phyloP scores from a whole-genome alignment of 2,888 invertebrate genomes.

The Sepioteuthis lessoniana region DNA sequence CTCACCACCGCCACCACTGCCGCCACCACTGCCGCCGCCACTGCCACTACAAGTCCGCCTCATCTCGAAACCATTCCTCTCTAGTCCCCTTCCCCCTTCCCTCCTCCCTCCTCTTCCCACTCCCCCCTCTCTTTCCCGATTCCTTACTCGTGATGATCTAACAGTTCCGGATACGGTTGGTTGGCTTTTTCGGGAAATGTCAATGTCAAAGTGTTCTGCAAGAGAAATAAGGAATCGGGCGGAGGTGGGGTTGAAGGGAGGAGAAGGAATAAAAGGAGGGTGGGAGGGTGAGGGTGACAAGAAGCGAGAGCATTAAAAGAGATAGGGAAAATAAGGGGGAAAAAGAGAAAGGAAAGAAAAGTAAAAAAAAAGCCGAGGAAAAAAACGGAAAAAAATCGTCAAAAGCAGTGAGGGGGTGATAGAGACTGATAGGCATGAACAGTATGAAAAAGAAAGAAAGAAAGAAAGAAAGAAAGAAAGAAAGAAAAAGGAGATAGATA shows the following conservation, averaged over 20 bases:
- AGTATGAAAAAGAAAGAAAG: too few relatives aligned
- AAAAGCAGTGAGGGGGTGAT: too few relatives aligned
- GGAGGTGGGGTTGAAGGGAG: background rate
- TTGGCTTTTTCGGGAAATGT: background rate
- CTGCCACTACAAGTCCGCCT: too few relatives aligned
- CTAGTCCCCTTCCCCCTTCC: too few relatives aligned
- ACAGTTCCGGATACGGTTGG: constrained; percentile 17
- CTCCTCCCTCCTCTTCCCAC: background rate
- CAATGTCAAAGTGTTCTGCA: background rate
- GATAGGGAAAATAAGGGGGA: background rate
- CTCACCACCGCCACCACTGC: background rate
- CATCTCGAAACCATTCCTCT: background rate
- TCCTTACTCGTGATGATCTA: background rate
- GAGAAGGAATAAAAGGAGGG: too few relatives aligned
- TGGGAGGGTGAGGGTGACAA: background rate
- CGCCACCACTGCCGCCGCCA: too few relatives aligned
- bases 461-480: too few relatives aligned
- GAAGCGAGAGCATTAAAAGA: background rate
- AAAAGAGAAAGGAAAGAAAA: background rate
- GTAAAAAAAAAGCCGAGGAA: too few relatives aligned
- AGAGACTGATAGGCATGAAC: too few relatives aligned
- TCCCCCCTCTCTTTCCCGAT: background rate
- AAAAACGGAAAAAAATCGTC: too few relatives aligned
- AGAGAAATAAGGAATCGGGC: background rate
- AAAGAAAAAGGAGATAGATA: too few relatives aligned